Evolutionary conservation across 2,113 vertebrate genomes (phyloP).

Genomic region (Vombatus ursinus): DNA sequence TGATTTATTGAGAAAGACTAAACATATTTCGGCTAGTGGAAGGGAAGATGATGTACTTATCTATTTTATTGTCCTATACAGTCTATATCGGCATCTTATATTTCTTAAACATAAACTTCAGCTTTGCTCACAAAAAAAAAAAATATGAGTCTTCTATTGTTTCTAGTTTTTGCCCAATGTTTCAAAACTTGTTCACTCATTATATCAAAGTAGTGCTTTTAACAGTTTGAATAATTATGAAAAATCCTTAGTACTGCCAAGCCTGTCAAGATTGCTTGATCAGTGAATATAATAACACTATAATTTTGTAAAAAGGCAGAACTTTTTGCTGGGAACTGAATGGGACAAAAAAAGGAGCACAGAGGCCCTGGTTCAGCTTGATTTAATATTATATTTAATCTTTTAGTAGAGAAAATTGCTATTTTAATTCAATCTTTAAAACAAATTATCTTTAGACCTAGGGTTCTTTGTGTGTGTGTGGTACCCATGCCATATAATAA

Average conservation of each 20-base stretch:
- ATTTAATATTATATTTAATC: constrained; percentile 39
- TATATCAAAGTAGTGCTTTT: constrained; percentile 61
- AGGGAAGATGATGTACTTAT: constrained; percentile 71
- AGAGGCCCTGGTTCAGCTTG: background rate
- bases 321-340: background rate
- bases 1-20: constrained; percentile 75
- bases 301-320: constrained; percentile 53
- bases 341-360: background rate
- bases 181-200: background rate
- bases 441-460: constrained; percentile 56
- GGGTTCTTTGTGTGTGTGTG: constrained; percentile 41
- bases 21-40: constrained; percentile 74
- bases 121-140: constrained; percentile 69
- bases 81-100: constrained; percentile 66
- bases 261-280: background rate
- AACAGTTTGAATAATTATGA: constrained; percentile 52
- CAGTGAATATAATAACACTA: background rate
- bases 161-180: background rate
- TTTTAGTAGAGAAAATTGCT: constrained; percentile 30
- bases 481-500: constrained; percentile 47
- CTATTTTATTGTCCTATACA: constrained; percentile 64
- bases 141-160: constrained; percentile 65
- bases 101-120: constrained; percentile 74
- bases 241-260: background rate
- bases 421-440: constrained; percentile 65